A percentile compares a stretch with the other conserved stretches of the same genome.
Evolutionary conservation across 37 sponge, comb jelly and placozoan genomes (phyloP).

Genomic region (Spongia lamella): DNA sequence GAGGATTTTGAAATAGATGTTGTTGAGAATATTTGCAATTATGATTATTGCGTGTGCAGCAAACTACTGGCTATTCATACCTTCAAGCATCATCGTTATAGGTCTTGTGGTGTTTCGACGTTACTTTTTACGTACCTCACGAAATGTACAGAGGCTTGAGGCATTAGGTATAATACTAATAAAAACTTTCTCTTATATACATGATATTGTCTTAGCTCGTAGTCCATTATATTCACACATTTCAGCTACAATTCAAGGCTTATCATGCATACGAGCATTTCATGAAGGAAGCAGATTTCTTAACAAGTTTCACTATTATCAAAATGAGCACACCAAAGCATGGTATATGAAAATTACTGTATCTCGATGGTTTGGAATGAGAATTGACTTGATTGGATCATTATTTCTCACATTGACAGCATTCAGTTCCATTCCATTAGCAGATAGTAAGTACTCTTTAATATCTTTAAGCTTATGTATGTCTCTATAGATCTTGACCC

Average conservation of each 20-base stretch:
- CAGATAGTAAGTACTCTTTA: too few relatives aligned
- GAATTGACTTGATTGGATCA: constrained; percentile 58
- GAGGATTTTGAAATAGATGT: constrained; percentile 22
- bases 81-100: constrained; percentile 30
- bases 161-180: constrained; percentile 55
- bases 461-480: too few relatives aligned
- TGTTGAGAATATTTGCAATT: constrained; percentile 44
- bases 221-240: constrained; percentile 88
- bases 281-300: constrained; percentile 6
- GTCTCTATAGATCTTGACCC: constrained; percentile 23
- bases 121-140: constrained; percentile 67
- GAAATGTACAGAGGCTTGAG: constrained; percentile 77
- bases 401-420: constrained; percentile 52
- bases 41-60: constrained; percentile 43
- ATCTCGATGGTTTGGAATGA: constrained; percentile 75
- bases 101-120: constrained; percentile 37
- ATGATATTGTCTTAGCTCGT: constrained; percentile 57
- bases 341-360: constrained; percentile 62
- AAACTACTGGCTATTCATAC: constrained; percentile 59
- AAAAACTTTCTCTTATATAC: too few relatives aligned
- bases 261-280: constrained; percentile 70
- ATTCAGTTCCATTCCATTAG: constrained; percentile 33
- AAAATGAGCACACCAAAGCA: constrained; percentile 60
- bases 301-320: constrained; percentile 46
- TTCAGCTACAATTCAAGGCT: constrained; percentile 73